phyloP scores from a whole-genome alignment of 2,113 vertebrate species.

The Heterochromis multidens region DNA sequence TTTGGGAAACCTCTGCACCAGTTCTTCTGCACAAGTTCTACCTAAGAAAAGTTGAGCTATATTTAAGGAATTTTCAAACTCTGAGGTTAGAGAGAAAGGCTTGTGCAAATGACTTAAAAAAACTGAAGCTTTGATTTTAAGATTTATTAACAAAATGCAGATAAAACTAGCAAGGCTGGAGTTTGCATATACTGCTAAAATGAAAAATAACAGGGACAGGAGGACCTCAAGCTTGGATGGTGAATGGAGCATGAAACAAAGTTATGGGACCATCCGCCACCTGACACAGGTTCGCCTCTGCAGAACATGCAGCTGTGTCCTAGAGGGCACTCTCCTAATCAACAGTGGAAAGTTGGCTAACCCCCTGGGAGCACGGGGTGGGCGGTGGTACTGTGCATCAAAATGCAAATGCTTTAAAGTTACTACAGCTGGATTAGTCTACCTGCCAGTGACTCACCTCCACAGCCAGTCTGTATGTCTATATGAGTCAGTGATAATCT shows the following conservation, averaged over 20 bases:
- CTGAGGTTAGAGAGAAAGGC: background rate
- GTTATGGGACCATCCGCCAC: background rate
- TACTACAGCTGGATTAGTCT: background rate
- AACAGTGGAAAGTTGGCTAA: background rate
- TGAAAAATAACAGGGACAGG: background rate
- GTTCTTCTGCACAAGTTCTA: background rate
- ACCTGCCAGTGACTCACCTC: background rate
- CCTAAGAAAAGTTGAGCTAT: background rate
- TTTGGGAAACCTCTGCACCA: no score
- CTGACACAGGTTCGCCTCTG: background rate
- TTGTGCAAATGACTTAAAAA: no score
- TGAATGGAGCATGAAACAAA: background rate
- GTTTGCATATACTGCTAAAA: background rate
- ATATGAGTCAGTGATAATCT: background rate
- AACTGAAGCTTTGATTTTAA: no score
- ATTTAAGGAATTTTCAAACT: background rate
- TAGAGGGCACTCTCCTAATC: background rate
- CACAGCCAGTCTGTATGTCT: background rate
- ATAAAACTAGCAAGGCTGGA: background rate
- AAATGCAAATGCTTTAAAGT: background rate
- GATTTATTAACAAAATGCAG: no score
- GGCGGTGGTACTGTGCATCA: rapidly evolving
- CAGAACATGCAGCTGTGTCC: background rate
- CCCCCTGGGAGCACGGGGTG: background rate
- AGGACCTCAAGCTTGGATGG: background rate